Evolutionary conservation across 2,797 vertebrate genomes (phyloP).

Genomic region (Crypturellus tataupa): DNA sequence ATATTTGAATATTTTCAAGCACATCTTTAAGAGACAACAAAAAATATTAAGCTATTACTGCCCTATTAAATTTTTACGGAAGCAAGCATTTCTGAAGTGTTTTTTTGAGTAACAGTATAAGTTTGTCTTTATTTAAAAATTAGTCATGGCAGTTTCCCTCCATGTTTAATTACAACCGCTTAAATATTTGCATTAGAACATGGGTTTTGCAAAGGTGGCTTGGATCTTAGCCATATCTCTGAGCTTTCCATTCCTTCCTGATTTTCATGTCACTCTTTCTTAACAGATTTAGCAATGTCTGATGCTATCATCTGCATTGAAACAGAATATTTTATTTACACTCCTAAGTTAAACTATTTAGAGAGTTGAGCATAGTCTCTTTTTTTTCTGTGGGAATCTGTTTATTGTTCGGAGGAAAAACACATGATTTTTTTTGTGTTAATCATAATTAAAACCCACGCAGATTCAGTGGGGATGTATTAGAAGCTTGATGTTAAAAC

Average conservation of each 20-base stretch:
- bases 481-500: neutral
- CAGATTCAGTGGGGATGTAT: neutral
- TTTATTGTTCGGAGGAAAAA: neutral
- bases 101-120: neutral
- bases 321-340: slow-evolving; percentile 3
- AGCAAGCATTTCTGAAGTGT: neutral
- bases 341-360: slow-evolving; percentile 3
- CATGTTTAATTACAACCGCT: neutral
- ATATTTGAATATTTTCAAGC: neutral
- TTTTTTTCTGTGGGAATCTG: neutral
- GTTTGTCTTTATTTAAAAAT: neutral
- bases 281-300: neutral
- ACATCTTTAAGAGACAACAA: neutral
- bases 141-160: neutral
- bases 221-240: neutral
- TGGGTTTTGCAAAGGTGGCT: neutral
- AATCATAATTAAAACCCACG: neutral
- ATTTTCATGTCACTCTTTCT: neutral
- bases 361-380: neutral
- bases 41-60: neutral
- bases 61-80: neutral
- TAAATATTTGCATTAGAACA: neutral
- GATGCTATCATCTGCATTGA: neutral
- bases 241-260: slow-evolving; percentile 2
- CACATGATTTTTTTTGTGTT: neutral